These are phyloP conservation scores for Sapayoa aenigma DNA, from an alignment of 2,113 vertebrate genomes.

Conservation along the genomic window DNA sequence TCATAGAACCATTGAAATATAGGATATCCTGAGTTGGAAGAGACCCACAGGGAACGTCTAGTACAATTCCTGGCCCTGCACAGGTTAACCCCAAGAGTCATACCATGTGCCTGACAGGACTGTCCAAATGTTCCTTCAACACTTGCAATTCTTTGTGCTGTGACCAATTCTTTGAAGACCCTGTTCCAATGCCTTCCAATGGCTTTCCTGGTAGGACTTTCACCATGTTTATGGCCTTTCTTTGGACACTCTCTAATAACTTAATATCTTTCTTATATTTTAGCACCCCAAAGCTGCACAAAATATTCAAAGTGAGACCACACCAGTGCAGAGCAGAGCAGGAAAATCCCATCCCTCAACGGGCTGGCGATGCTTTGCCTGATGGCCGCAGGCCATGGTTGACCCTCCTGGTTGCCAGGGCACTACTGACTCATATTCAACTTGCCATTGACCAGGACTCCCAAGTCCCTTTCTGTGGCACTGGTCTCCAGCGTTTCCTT, in stretches of 20 bases:
- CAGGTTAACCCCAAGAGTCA: background rate
- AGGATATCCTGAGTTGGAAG: background rate
- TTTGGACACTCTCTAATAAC: background rate
- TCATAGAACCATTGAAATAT: background rate
- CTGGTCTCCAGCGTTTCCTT: background rate
- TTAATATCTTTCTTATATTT: rapidly evolving
- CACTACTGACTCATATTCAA: rapidly evolving
- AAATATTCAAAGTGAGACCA: rapidly evolving
- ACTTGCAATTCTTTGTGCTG: no score
- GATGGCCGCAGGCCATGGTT: rapidly evolving
- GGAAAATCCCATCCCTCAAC: background rate
- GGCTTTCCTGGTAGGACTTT: background rate
- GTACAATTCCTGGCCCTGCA: background rate
- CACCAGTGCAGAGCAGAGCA: background rate
- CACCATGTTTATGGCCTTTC: no score
- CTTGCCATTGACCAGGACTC: rapidly evolving
- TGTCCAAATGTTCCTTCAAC: no score
- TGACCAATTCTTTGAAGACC: background rate
- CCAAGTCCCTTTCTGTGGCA: rapidly evolving
- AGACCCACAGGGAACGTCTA: background rate
- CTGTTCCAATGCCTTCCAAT: background rate
- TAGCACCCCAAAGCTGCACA: rapidly evolving
- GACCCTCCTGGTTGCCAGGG: background rate
- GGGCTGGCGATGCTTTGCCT: rapidly evolving
- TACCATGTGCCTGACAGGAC: no score